Evolutionary conservation across 2,888 invertebrate species (phyloP).

Genomic region (Subacronicta megacephala): DNA sequence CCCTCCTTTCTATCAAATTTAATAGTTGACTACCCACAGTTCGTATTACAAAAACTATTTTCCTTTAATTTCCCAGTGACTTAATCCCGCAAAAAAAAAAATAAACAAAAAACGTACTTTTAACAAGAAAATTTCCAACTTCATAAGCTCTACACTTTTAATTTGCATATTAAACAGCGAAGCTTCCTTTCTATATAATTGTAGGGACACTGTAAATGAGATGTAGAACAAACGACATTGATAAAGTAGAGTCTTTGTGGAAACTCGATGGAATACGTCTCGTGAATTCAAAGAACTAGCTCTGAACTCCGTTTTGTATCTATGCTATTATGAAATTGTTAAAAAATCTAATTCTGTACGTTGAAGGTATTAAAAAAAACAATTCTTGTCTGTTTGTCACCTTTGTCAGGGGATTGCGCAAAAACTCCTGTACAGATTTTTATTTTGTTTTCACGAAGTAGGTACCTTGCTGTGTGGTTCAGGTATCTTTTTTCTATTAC

Average conservation of each 20-base stretch:
- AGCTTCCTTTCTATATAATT: slow-evolving; percentile 57
- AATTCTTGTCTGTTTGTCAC: too few species aligned
- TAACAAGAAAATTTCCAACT: slow-evolving; percentile 29
- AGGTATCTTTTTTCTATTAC: too few species aligned
- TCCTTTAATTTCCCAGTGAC: background rate
- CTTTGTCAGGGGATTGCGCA: too few species aligned
- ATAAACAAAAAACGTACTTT: slow-evolving; percentile 4
- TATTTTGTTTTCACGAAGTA: too few species aligned
- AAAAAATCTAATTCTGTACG: too few species aligned
- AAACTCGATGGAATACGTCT: slow-evolving; percentile 46
- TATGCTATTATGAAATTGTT: too few species aligned
- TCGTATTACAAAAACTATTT: background rate
- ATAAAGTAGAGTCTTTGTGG: slow-evolving; percentile 55
- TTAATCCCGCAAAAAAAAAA: slow-evolving; percentile 4
- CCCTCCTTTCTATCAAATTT: too few species aligned
- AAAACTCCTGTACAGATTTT: too few species aligned
- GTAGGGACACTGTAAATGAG: slow-evolving; percentile 55
- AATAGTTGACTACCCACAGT: too few species aligned
- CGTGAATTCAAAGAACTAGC: slow-evolving; percentile 53
- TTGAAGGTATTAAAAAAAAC: too few species aligned
- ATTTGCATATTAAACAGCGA: slow-evolving; percentile 62
- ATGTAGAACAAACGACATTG: slow-evolving; percentile 54
- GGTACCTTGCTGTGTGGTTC: too few species aligned
- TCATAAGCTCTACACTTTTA: slow-evolving; percentile 56
- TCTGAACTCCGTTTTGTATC: slow-evolving; percentile 48